Percentiles rank a stretch among this genome's conserved stretches.
phyloP scores from a whole-genome alignment of 2,797 vertebrate species.

The Hydrolagus colliei region DNA sequence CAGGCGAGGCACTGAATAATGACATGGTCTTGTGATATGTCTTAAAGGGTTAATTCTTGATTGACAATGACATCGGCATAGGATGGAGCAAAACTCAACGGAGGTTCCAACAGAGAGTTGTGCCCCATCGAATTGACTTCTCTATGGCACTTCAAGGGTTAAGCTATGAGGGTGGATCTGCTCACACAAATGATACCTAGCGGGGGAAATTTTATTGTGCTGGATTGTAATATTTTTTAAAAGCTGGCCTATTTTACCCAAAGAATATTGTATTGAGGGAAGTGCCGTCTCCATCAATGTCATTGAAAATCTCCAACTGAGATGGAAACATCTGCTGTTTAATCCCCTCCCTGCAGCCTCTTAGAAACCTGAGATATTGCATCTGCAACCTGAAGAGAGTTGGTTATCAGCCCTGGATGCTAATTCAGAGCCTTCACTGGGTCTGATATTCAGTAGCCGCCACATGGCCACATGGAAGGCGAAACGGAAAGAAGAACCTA shows the following conservation, averaged over 20 bases:
- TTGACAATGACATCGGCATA: too few relatives aligned
- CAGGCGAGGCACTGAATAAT: too few relatives aligned
- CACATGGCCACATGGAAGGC: background rate
- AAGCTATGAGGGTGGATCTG: too few relatives aligned
- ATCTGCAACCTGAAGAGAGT: background rate
- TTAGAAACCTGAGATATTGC: background rate
- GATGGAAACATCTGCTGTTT: conserved; percentile 7
- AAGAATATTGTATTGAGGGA: background rate
- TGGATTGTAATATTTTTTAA: too few relatives aligned
- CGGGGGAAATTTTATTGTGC: background rate
- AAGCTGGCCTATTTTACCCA: too few relatives aligned
- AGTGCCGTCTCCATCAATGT: background rate
- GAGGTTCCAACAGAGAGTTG: too few relatives aligned
- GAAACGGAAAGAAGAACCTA: background rate
- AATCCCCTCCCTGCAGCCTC: background rate
- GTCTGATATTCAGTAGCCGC: background rate
- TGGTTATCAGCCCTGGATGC: background rate
- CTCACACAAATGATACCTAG: background rate
- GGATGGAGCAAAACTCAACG: too few relatives aligned
- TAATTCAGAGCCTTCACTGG: background rate
- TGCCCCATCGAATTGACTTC: too few relatives aligned
- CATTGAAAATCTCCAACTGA: background rate
- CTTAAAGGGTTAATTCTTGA: too few relatives aligned
- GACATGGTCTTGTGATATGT: too few relatives aligned
- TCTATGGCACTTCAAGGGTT: too few relatives aligned